These are phyloP conservation scores for Chymomyza costata DNA, from an alignment of 1,140 invertebrate genomes.

Conservation along the genomic window DNA sequence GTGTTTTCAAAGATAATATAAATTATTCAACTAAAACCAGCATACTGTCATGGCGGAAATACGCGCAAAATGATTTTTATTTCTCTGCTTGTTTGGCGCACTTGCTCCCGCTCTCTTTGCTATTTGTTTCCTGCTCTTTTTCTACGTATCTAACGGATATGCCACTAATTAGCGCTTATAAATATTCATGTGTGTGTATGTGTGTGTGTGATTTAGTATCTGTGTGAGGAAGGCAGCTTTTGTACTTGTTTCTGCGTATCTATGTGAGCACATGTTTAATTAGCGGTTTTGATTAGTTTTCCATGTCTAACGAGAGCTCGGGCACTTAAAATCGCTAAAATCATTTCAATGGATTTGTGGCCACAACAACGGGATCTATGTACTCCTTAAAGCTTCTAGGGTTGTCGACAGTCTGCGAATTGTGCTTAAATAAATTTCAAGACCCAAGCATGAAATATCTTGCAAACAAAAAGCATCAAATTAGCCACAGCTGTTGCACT, in stretches of 20 bases:
- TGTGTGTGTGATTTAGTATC: constrained; percentile 2
- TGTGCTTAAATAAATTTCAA: too few relatives aligned
- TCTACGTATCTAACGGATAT: constrained; percentile 11
- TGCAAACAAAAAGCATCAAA: too few relatives aligned
- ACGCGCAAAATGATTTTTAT: constrained; percentile 30
- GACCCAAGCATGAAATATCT: too few relatives aligned
- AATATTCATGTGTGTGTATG: constrained; percentile 31
- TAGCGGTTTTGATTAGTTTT: constrained; percentile 54
- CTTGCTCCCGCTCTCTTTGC: constrained; percentile 12
- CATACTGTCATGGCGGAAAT: constrained; percentile 40
- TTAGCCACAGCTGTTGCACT: too few relatives aligned
- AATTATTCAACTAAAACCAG: constrained; percentile 42
- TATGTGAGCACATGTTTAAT: constrained; percentile 42
- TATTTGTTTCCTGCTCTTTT: constrained; percentile 14
- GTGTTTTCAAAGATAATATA: too few relatives aligned
- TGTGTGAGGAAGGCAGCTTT: neutral
- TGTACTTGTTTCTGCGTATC: too few relatives aligned
- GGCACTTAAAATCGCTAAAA: too few relatives aligned
- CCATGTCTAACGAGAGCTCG: too few relatives aligned
- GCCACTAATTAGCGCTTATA: constrained; percentile 51
- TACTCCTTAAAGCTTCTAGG: too few relatives aligned
- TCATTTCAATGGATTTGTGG: too few relatives aligned
- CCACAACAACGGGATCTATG: too few relatives aligned
- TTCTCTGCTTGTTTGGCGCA: constrained; percentile 4
- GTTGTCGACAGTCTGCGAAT: too few relatives aligned